Conservation (phyloP, 2,113 vertebrate genomes). For the Noturus placidus region DNA sequence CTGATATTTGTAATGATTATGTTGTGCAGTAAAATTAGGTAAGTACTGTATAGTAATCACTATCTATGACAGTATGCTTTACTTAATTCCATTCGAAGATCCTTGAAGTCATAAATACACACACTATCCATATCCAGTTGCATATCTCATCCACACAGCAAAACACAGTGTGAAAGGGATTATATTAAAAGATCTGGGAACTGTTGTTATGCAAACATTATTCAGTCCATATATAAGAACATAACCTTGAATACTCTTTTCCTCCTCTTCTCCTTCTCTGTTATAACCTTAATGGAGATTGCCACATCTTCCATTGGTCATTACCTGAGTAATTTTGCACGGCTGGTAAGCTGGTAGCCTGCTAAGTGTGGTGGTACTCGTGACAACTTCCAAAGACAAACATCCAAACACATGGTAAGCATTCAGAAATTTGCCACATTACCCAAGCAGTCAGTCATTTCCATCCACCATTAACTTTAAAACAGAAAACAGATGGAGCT, state of each 20-base stretch:
- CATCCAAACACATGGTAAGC: conserved; percentile 47
- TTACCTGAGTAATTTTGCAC: conserved; percentile 42
- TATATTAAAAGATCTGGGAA: neutral
- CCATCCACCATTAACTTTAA: conserved; percentile 46
- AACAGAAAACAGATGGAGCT: conserved; percentile 48
- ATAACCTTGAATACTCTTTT: neutral
- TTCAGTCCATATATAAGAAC: neutral
- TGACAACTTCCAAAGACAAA: conserved; percentile 46
- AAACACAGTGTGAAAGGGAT: conserved; percentile 8
- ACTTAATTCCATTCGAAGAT: neutral
- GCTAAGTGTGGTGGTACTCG: conserved; percentile 23
- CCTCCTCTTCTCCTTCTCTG: conserved; percentile 16
- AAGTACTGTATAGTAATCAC: neutral
- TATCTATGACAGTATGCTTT: neutral
- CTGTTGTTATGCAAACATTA: conserved; percentile 18
- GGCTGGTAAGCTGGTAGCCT: neutral
- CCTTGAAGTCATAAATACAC: neutral
- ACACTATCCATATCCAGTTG: neutral
- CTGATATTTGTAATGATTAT: neutral
- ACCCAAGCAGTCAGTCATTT: conserved; percentile 34
- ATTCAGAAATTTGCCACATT: conserved; percentile 37
- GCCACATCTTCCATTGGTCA: conserved; percentile 36
- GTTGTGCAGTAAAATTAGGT: neutral
- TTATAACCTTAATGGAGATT: conserved; percentile 6
- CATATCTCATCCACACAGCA: conserved; percentile 8